phyloP scores from a whole-genome alignment of 2,797 vertebrate species.

The Choloepus didactylus region DNA sequence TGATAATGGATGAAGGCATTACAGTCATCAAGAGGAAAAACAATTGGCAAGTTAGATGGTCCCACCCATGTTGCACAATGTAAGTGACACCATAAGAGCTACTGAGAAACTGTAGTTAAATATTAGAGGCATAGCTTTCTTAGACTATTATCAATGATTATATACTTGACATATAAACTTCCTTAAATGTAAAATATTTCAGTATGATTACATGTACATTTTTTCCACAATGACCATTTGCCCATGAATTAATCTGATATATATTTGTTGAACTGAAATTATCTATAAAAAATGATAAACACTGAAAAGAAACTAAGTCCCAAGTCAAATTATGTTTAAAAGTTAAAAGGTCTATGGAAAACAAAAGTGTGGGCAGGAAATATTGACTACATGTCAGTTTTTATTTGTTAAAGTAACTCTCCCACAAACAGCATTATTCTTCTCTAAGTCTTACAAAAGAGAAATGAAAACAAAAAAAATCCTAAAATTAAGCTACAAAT shows the following conservation, averaged over 20 bases:
- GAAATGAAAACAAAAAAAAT: conserved; percentile 14
- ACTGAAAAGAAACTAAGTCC: conserved; percentile 29
- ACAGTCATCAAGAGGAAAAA: conserved; percentile 39
- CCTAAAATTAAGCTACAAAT: conserved; percentile 68
- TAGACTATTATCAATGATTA: conserved; percentile 27
- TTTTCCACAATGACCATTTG: conserved; percentile 51
- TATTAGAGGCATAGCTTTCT: conserved; percentile 4
- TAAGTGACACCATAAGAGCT: conserved; percentile 13
- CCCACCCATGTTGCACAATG: not conserved
- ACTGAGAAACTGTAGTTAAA: conserved; percentile 2
- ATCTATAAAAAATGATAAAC: conserved; percentile 59
- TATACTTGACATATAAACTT: not conserved
- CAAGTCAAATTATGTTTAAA: conserved; percentile 49
- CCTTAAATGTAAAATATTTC: conserved; percentile 38
- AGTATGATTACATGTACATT: not conserved
- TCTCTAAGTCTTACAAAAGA: not conserved
- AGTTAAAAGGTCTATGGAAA: conserved; percentile 54
- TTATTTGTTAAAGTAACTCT: conserved; percentile 61
- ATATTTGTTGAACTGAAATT: conserved; percentile 30
- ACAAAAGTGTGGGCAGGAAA: not conserved
- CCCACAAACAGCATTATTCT: conserved; percentile 27
- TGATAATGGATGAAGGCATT: conserved; percentile 21
- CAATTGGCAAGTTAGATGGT: accelerated
- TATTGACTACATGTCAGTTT: not conserved
- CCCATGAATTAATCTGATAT: not conserved